Conservation (phyloP, 2,888 invertebrate species). For the Eristalis tenax region DNA sequence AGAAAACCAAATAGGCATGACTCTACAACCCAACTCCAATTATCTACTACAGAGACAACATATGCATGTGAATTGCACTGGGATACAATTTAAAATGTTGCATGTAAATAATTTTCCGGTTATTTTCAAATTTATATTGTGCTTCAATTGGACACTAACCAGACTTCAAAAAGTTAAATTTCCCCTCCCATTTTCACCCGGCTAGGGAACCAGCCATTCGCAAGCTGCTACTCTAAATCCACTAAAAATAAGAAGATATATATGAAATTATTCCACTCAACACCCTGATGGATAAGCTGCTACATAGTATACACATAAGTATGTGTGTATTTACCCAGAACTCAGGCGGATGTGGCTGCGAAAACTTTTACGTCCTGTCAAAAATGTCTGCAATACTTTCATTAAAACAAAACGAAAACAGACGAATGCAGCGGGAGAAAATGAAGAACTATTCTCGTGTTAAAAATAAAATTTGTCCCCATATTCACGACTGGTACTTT, state of each 20-base stretch:
- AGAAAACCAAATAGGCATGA: too few species aligned
- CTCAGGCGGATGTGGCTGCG: neutral
- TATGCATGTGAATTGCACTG: too few species aligned
- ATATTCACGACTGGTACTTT: neutral
- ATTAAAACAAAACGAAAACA: neutral
- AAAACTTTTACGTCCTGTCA: neutral
- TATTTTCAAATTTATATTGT: neutral
- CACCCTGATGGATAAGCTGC: neutral
- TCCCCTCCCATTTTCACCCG: neutral
- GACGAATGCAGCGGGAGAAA: neutral
- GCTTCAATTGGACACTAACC: neutral
- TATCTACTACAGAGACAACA: too few species aligned
- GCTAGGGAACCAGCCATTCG: too few species aligned
- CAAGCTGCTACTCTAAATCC: neutral
- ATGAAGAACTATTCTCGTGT: neutral
- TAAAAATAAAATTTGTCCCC: neutral
- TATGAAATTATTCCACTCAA: neutral
- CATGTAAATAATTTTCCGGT: too few species aligned
- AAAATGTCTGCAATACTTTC: too few species aligned
- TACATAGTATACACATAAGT: neutral
- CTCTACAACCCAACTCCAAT: too few species aligned
- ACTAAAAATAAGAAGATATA: neutral
- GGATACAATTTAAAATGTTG: too few species aligned
- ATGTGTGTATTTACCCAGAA: neutral
- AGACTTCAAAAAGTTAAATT: neutral